Evolutionary conservation across 2,797 vertebrate genomes (phyloP).

Genomic region (Fringilla coelebs): DNA sequence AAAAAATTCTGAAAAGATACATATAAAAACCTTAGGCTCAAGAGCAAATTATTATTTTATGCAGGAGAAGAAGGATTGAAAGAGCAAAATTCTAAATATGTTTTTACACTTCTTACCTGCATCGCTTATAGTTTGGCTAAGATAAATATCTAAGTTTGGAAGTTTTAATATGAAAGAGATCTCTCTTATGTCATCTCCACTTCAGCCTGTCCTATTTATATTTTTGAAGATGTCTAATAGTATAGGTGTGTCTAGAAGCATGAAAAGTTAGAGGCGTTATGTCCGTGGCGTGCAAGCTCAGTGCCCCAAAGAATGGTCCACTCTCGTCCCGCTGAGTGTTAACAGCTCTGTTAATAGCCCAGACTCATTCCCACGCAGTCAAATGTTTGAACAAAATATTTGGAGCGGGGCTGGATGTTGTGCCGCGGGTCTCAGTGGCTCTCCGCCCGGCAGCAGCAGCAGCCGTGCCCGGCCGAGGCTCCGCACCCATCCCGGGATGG

Average conservation of each 20-base stretch:
- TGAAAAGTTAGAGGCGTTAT: background rate
- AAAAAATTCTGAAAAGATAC: background rate
- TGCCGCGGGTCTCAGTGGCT: fast-evolving
- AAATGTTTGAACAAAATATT: background rate
- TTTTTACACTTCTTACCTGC: background rate
- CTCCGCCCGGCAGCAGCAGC: background rate
- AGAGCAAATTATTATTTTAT: background rate
- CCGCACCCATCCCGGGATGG: fast-evolving
- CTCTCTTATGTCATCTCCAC: background rate
- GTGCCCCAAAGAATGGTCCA: background rate
- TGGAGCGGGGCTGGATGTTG: background rate
- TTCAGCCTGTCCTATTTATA: background rate
- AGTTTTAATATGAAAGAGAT: background rate
- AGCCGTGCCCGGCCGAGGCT: background rate
- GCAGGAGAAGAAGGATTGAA: background rate
- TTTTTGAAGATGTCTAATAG: background rate
- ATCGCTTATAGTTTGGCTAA: background rate
- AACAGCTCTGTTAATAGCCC: background rate
- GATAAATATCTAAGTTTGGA: background rate
- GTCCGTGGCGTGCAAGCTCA: background rate
- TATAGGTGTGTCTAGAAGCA: background rate
- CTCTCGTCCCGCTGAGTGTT: background rate
- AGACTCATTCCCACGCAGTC: background rate
- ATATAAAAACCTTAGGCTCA: background rate
- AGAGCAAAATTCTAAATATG: background rate